These are phyloP conservation scores for Cantharis rustica DNA, from an alignment of 2,888 invertebrate species.

Conservation along the genomic window DNA sequence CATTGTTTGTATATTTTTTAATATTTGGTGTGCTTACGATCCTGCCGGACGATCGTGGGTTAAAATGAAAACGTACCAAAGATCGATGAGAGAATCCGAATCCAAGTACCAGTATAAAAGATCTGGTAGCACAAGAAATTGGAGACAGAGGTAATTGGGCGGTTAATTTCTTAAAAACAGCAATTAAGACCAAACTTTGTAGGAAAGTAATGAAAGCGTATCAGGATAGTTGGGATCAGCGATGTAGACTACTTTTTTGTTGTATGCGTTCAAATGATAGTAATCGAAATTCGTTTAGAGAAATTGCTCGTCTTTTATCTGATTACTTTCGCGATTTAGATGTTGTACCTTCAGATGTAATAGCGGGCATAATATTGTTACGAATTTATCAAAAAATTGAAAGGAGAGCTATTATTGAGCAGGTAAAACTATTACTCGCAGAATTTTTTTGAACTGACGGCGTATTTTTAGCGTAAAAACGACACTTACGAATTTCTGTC, in stretches of 20 bases:
- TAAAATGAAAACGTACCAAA: conserved; percentile 86
- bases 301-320: conserved; percentile 80
- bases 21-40: conserved; percentile 87
- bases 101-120: conserved; percentile 76
- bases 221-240: conserved; percentile 86
- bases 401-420: conserved; percentile 73
- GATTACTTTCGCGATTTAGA: conserved; percentile 88
- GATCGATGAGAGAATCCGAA: conserved; percentile 77
- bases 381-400: conserved; percentile 81
- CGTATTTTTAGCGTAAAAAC: conserved; percentile 67
- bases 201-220: conserved; percentile 87
- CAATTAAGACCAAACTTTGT: conserved; percentile 41
- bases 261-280: conserved; percentile 80
- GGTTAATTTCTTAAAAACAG: not conserved
- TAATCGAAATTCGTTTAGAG: conserved; percentile 81
- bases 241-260: conserved; percentile 81
- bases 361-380: conserved; percentile 80
- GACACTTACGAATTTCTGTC: conserved; percentile 86
- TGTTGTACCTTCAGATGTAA: conserved; percentile 85
- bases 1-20: conserved; percentile 71
- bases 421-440: conserved; percentile 49
- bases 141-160: conserved; percentile 74
- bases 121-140: conserved; percentile 79
- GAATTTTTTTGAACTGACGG: not conserved
- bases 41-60: conserved; percentile 89